Evolutionary conservation across 2,888 invertebrate genomes (phyloP).

Genomic region (Caenorhabditis angaria): DNA sequence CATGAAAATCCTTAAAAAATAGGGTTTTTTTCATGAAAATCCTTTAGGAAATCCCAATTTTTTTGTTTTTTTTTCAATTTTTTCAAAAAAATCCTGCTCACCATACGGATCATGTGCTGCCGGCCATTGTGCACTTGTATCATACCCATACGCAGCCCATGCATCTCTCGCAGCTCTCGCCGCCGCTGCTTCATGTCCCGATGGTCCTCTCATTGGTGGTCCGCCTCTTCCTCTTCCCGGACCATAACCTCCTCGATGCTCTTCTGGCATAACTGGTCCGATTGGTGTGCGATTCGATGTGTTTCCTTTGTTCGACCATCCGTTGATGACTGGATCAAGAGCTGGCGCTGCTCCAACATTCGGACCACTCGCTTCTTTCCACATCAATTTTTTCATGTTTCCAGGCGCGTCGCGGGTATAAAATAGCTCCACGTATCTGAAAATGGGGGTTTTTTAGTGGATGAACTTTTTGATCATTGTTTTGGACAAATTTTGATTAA

Average conservation of each 20-base stretch:
- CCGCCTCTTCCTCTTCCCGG: constrained; percentile 18
- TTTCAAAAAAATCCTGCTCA: not conserved
- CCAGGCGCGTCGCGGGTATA: constrained; percentile 73
- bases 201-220: constrained; percentile 11
- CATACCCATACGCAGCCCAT: not conserved
- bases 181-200: not conserved
- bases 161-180: not conserved
- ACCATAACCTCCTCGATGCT: not conserved
- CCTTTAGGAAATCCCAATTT: no score
- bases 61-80: no score
- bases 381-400: constrained; percentile 45
- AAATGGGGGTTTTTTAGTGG: constrained; percentile 11
- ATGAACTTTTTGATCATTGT: no score
- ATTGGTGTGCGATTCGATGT: not conserved
- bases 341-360: constrained; percentile 22
- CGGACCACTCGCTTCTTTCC: constrained; percentile 43
- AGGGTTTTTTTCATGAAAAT: no score
- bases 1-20: no score
- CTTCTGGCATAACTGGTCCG: not conserved
- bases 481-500: no score
- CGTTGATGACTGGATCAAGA: constrained; percentile 27
- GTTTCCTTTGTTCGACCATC: constrained; percentile 6
- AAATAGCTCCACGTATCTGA: constrained; percentile 84
- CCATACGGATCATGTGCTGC: constrained; percentile 5
- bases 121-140: not conserved